Percentiles rank a stretch among this genome's conserved stretches.
These are phyloP conservation scores for Acridotheres tristis DNA, from an alignment of 2,797 vertebrate genomes.

Conservation along the genomic window DNA sequence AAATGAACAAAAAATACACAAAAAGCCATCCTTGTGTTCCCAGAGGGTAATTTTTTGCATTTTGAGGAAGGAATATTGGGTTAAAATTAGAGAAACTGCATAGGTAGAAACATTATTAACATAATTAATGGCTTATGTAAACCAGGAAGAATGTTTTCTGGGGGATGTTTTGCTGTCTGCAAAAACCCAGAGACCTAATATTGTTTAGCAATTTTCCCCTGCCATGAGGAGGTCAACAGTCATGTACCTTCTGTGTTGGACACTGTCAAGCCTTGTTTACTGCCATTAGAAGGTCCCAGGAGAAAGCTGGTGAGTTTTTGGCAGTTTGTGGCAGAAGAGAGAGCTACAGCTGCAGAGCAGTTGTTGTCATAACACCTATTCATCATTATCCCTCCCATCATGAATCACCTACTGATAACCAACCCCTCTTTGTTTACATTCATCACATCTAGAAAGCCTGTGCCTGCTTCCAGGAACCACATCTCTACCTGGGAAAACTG, in stretches of 20 bases:
- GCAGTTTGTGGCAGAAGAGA: slow-evolving; percentile 42
- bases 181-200: slow-evolving; percentile 17
- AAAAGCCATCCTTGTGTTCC: background rate
- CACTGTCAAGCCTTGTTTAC: slow-evolving; percentile 50
- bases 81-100: slow-evolving; percentile 22
- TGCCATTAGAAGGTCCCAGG: slow-evolving; percentile 42
- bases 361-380: slow-evolving; percentile 69
- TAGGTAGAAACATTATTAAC: slow-evolving; percentile 37
- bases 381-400: slow-evolving; percentile 59
- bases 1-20: background rate
- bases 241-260: slow-evolving; percentile 35
- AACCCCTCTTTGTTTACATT: slow-evolving; percentile 51
- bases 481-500: slow-evolving; percentile 46
- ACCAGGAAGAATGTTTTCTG: slow-evolving; percentile 14
- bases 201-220: slow-evolving; percentile 46
- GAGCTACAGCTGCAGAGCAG: slow-evolving; percentile 65
- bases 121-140: slow-evolving; percentile 45
- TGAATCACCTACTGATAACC: slow-evolving; percentile 53
- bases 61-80: background rate
- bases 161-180: slow-evolving; percentile 12
- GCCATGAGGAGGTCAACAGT: slow-evolving; percentile 43
- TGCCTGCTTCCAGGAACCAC: background rate
- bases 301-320: slow-evolving; percentile 56
- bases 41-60: background rate
- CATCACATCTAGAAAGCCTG: background rate